phyloP scores from a whole-genome alignment of 2,113 vertebrate species.

The Microcebus griseorufus region DNA sequence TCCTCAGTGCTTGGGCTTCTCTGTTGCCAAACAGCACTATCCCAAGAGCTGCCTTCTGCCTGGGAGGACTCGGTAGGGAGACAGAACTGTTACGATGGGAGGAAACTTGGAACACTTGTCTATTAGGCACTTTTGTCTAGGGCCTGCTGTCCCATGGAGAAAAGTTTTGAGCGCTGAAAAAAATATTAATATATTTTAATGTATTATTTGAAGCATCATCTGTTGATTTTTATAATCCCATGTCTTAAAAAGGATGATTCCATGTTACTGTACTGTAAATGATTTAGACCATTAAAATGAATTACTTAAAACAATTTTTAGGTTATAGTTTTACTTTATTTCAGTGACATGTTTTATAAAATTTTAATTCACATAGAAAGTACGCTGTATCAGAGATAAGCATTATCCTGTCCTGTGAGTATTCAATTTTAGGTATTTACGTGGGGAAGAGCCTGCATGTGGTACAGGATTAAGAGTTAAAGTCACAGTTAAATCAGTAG shows the following conservation, averaged over 20 bases:
- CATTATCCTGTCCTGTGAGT: background rate
- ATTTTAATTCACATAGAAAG: background rate
- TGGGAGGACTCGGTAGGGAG: background rate
- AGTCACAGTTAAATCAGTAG: background rate
- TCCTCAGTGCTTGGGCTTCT: background rate
- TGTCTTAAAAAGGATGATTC: conserved; percentile 29
- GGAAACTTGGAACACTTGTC: background rate
- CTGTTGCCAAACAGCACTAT: background rate
- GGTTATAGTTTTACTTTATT: conserved; percentile 63
- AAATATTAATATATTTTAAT: conserved; percentile 32
- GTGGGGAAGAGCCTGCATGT: background rate
- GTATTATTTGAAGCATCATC: conserved; percentile 27
- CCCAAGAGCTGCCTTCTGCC: background rate
- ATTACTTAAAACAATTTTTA: conserved; percentile 53
- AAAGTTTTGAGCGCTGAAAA: background rate
- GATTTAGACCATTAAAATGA: conserved; percentile 69
- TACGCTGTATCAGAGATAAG: background rate
- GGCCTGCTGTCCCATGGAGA: background rate
- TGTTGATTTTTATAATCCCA: conserved; percentile 2
- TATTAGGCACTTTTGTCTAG: background rate
- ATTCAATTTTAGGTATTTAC: background rate
- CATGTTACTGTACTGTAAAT: conserved; percentile 51
- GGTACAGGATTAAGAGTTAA: background rate
- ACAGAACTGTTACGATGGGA: background rate
- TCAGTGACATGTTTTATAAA: background rate